Evolutionary conservation across 2,888 invertebrate species (phyloP), one percentile per base, ranked within the genome.

Genomic region (Sylvicola fuscatus): DNA sequence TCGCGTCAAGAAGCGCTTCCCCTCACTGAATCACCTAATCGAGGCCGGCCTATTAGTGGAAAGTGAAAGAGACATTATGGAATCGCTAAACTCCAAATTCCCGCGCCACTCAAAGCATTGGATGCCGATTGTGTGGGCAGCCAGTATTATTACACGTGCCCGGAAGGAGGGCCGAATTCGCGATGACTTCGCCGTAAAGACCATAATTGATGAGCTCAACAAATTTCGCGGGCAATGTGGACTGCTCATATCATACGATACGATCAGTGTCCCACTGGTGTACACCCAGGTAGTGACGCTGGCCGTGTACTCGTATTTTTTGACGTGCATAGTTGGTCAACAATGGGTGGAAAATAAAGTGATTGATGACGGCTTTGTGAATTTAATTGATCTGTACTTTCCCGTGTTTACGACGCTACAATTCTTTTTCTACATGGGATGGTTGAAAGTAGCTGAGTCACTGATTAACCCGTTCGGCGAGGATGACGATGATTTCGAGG

Each of bases 111-210:
- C 83, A 10, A 87, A 87, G 50, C 86, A 86, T 56, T 89, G 86
- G 86, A 46, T 89, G 47, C 87, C 89, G 7, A 80, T 89, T 41
- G 83, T 86, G 10, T 89, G 89, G 89, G 86, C 86, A 1, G 75
- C 84, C 2, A 82, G 83, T 54, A 86, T 89, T 46, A 78, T 87
- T 39, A 86, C 86, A 1, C 62, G 86, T 42, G 86, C 87, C 3
- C 66, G 86, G n/a, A 86, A 83, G 50, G 87, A 87, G 57, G 86
- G 86, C 12, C 65, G 86, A 45, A 83, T 87, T 49, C 66, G 84
- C 40, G 86, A 86, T 46, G 90, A 92, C 56, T 89, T 87, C 50
- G 87, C 90, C 0, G 84, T 90, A 1, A 86, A 90, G 54, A 89
- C 89, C 3, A 72, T 92, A 36, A 72, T 86, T 44, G 84, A 86